Conservation (phyloP, 2,113 vertebrate genomes). For the Pelecanus crispus region DNA sequence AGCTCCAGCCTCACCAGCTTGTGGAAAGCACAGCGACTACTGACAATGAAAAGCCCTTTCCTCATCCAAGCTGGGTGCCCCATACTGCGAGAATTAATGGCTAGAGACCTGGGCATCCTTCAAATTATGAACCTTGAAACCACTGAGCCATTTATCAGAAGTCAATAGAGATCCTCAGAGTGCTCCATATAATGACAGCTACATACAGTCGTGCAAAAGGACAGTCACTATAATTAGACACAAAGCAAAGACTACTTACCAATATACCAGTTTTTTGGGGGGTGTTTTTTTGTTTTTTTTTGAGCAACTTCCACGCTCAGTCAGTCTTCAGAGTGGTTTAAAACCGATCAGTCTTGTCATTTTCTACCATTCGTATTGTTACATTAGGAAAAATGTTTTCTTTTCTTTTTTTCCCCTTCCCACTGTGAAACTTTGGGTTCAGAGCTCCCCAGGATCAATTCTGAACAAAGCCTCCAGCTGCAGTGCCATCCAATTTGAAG, state of each 20-base stretch:
- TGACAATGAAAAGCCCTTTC: constrained; percentile 74
- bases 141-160: constrained; percentile 84
- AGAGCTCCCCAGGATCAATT: constrained; percentile 98
- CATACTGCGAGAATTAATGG: constrained; percentile 85
- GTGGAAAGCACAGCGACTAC: constrained; percentile 69
- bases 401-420: constrained; percentile 91
- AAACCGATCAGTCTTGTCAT: constrained; percentile 91
- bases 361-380: constrained; percentile 97
- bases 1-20: constrained; percentile 51
- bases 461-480: constrained; percentile 99
- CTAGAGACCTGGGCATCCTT: constrained; percentile 82
- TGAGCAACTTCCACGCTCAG: constrained; percentile 82
- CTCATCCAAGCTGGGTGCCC: constrained; percentile 75
- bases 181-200: constrained; percentile 84
- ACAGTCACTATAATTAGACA: constrained; percentile 86
- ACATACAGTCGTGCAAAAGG: constrained; percentile 83
- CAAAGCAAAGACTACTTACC: constrained; percentile 98
- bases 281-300: constrained; percentile 76
- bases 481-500: constrained; percentile 99
- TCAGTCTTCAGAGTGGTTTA: constrained; percentile 85
- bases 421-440: constrained; percentile 97
- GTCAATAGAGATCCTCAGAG: constrained; percentile 82
- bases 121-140: constrained; percentile 85
- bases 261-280: constrained; percentile 74
- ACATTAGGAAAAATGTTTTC: constrained; percentile 96